Evolutionary conservation across 2,113 vertebrate genomes (phyloP).

Genomic region (Elephantulus edwardii): DNA sequence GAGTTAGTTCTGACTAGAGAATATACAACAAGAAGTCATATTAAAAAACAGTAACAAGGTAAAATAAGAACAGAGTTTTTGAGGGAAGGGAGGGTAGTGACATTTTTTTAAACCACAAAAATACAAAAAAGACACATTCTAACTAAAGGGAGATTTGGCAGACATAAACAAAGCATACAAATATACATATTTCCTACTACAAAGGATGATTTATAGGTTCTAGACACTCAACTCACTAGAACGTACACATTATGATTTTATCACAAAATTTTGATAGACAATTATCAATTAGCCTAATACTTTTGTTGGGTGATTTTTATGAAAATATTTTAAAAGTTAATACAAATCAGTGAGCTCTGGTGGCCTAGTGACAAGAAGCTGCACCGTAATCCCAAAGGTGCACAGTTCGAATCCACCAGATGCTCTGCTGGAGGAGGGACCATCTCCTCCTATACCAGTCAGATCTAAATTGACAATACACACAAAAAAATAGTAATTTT

Average conservation of each 20-base stretch:
- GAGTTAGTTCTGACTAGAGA: too few relatives aligned
- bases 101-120: conserved; percentile 11
- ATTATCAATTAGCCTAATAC: neutral
- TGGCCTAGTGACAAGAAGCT: too few relatives aligned
- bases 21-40: too few relatives aligned
- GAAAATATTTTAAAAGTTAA: conserved; percentile 43
- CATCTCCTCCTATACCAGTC: too few relatives aligned
- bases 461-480: too few relatives aligned
- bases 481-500: too few relatives aligned
- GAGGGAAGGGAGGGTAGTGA: neutral
- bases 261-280: neutral
- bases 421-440: too few relatives aligned
- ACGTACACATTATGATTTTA: conserved; percentile 3
- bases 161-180: conserved; percentile 31
- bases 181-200: neutral
- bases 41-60: neutral
- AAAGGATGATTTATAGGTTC: conserved; percentile 44
- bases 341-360: conserved; percentile 18
- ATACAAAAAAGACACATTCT: neutral
- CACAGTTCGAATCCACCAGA: too few relatives aligned
- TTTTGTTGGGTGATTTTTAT: neutral
- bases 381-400: too few relatives aligned
- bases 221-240: conserved; percentile 6
- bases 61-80: too few relatives aligned
- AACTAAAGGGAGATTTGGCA: conserved; percentile 27